Percentiles rank a stretch among this genome's conserved stretches.
These are phyloP conservation scores for Drosophila busckii DNA, from an alignment of 1,140 invertebrate species.

Conservation along the genomic window DNA sequence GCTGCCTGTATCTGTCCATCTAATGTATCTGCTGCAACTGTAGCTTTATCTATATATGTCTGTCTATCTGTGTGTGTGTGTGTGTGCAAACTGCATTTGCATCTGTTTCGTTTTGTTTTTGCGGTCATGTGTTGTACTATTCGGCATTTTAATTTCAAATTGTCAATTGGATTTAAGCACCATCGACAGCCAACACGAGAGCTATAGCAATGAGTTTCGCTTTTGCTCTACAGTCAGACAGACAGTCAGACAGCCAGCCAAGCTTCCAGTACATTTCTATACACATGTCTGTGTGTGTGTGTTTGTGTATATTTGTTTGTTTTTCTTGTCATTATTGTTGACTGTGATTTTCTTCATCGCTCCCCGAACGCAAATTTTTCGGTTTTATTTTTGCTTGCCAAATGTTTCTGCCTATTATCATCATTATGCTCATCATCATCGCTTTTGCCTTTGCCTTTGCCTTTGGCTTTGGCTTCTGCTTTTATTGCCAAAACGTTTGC, in stretches of 20 bases:
- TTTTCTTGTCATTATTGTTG: constrained; percentile 14
- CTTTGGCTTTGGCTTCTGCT: neutral
- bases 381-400: no score
- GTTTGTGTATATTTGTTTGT: neutral
- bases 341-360: constrained; percentile 58
- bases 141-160: constrained; percentile 77
- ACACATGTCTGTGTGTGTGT: neutral
- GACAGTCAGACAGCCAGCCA: no score
- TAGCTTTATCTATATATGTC: constrained; percentile 7
- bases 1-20: constrained; percentile 8
- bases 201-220: no score
- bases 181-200: constrained; percentile 54
- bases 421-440: constrained; percentile 3
- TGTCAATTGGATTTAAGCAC: constrained; percentile 76
- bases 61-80: no score
- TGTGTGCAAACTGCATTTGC: constrained; percentile 14
- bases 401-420: constrained; percentile 66
- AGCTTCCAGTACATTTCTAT: no score
- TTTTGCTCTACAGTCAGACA: no score
- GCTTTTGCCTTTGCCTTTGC: constrained; percentile 2
- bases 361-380: constrained; percentile 63
- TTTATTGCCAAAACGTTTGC: constrained; percentile 44
- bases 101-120: constrained; percentile 41
- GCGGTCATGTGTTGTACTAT: constrained; percentile 59
- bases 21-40: constrained; percentile 10